Evolutionary conservation across 2,888 invertebrate genomes (phyloP), one percentile per base, ranked within the genome.

Genomic region (Lochmaea capreae): DNA sequence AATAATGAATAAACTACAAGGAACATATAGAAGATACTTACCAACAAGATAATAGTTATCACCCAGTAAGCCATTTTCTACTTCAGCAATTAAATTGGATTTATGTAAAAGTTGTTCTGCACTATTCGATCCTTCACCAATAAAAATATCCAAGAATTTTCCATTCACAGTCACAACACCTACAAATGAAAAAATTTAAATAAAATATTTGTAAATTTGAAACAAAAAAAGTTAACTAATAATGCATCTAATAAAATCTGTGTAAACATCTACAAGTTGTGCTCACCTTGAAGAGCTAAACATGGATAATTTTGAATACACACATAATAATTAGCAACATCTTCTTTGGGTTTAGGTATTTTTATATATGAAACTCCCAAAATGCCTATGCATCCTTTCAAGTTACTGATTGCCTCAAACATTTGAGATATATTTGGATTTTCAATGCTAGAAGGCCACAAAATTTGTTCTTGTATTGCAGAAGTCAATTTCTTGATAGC

Each of bases 331-430:
- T 67, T 54, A 18, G 54, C 67, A 4, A 49, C 14, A 11, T 71
- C 42, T 10, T 73, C 68, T 70, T 67, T 72, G 5, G 68, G 68
- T 42, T 70, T 74, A 22, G 71, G 70, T 65, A 77, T 77, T 63
- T 75, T 75, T 33, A 77, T 71, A 49, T 77, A 66, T n/a, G 75
- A 77, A n/a, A 74, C 66, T 14, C 77, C 75, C 26, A 77, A 42
- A 14, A 72, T 71, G 14, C 77, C 77, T 58, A 77, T 67, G 43
- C 75, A 73, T n/a, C 65, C 69, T 43, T 59, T 49, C 11, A 77
- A 52, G 18, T 74, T 57, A 26, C 71, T 68, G 10, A 71, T 49
- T 10, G 72, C 52, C 46, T 73, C 65, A 54, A 71, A 76, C 22
- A 70, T 61, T 10, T 65, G 10, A 10, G 77, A 70, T 33, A 76